Evolutionary conservation across 2,888 invertebrate species (phyloP).

Genomic region (Lithophane leautieri): DNA sequence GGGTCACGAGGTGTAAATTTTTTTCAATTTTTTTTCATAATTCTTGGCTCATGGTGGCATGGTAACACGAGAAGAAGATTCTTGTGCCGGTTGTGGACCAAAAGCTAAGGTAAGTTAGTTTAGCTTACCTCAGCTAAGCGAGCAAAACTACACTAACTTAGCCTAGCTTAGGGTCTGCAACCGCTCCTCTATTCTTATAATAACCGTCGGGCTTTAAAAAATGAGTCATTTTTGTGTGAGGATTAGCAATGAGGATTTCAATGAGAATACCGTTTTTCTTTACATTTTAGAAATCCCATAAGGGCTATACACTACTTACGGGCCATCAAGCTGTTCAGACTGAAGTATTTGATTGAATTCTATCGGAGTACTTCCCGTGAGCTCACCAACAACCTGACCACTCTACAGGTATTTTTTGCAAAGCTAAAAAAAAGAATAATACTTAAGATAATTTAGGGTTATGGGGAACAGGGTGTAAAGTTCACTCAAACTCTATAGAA

Average conservation of each 20-base stretch:
- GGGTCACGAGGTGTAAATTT: no score
- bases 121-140: not conserved
- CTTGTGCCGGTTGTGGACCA: no score
- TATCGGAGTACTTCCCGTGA: conserved; percentile 82
- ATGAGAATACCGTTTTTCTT: not conserved
- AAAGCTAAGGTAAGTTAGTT: no score
- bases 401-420: conserved; percentile 77
- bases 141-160: not conserved
- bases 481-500: no score
- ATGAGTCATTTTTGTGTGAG: no score
- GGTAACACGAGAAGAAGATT: not conserved
- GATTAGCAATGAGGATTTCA: not conserved
- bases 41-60: not conserved
- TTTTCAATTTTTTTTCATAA: not conserved
- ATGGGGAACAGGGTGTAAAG: no score
- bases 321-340: conserved; percentile 78
- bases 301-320: conserved; percentile 82
- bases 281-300: conserved; percentile 69
- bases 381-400: conserved; percentile 85
- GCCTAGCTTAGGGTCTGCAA: not conserved
- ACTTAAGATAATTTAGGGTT: no score
- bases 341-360: conserved; percentile 84
- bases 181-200: not conserved
- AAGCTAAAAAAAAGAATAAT: not conserved
- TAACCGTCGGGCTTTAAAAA: not conserved